A percentile compares a stretch with the other conserved stretches of the same genome.
phyloP scores from a whole-genome alignment of 2,113 vertebrate genomes.

The Thamnaconus septentrionalis region DNA sequence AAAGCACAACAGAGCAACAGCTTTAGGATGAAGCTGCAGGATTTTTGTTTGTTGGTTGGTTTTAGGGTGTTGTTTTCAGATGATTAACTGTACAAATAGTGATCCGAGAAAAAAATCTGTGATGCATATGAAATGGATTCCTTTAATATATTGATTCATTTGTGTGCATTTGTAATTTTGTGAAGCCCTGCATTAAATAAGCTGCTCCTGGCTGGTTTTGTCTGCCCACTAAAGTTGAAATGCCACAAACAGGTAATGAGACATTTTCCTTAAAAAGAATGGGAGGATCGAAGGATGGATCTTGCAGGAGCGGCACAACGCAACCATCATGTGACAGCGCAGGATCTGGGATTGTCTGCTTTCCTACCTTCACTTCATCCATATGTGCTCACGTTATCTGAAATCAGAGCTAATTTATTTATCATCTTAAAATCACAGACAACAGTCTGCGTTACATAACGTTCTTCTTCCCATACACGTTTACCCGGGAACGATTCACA shows the following conservation, averaged over 20 bases:
- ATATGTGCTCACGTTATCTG: background rate
- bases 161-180: no score
- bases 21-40: no score
- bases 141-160: no score
- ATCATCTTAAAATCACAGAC: constrained; percentile 16
- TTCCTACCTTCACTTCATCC: background rate
- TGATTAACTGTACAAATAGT: no score
- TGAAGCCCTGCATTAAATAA: background rate
- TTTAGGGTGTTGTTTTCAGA: no score
- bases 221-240: background rate
- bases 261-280: constrained; percentile 7
- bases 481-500: constrained; percentile 43
- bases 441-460: constrained; percentile 49
- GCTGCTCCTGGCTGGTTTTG: background rate
- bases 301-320: background rate
- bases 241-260: background rate
- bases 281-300: constrained; percentile 18
- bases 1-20: no score
- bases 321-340: constrained; percentile 10
- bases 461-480: constrained; percentile 44
- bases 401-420: constrained; percentile 7
- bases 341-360: constrained; percentile 3
- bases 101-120: no score
- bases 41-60: no score
- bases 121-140: no score